phyloP scores from a whole-genome alignment of 2,888 invertebrate species.

The Lasiommata megera region DNA sequence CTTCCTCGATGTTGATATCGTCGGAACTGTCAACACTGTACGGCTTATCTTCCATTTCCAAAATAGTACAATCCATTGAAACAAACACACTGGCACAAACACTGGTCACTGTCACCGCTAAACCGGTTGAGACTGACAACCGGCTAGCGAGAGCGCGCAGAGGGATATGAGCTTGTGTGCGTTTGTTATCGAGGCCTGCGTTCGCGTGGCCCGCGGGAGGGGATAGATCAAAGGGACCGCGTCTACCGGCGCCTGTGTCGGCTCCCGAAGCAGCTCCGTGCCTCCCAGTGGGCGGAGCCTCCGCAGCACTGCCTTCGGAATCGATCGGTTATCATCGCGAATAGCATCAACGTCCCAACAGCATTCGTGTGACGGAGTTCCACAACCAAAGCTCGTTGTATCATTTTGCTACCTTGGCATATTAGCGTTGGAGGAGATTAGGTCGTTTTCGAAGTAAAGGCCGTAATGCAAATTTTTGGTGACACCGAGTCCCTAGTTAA shows the following conservation, averaged over 20 bases:
- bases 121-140: conserved; percentile 76
- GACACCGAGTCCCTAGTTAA: conserved; percentile 62
- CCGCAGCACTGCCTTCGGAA: conserved; percentile 71
- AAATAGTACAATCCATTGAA: conserved; percentile 60
- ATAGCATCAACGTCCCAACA: conserved; percentile 49
- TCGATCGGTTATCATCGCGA: conserved; percentile 68
- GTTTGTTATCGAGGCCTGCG: conserved; percentile 66
- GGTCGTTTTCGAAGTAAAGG: conserved; percentile 46
- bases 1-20: conserved; percentile 75
- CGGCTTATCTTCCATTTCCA: conserved; percentile 77
- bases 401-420: conserved; percentile 50
- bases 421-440: conserved; percentile 35
- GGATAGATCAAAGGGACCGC: conserved; percentile 74
- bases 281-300: conserved; percentile 77
- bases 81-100: conserved; percentile 60
- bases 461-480: conserved; percentile 73
- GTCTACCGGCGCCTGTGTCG: conserved; percentile 65
- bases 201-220: conserved; percentile 53
- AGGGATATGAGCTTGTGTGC: conserved; percentile 77
- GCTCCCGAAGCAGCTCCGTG: conserved; percentile 73
- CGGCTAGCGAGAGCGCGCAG: conserved; percentile 76
- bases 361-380: conserved; percentile 48
- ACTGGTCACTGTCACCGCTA: conserved; percentile 63
- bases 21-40: conserved; percentile 78
- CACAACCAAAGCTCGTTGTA: conserved; percentile 27